Evolutionary conservation across 2,888 invertebrate species (phyloP).

Genomic region (Athalia cordata): DNA sequence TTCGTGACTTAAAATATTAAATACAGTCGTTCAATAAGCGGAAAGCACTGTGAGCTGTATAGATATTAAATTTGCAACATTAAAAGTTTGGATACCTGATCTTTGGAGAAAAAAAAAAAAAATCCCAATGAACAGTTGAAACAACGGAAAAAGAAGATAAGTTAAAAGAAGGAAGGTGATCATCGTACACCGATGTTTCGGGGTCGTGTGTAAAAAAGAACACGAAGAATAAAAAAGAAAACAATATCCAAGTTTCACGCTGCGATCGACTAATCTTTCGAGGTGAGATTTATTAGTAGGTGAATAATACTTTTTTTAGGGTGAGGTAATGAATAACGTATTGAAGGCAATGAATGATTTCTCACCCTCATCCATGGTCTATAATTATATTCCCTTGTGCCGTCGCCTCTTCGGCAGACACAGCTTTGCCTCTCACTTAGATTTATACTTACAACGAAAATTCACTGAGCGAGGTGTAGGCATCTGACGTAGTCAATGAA

Average conservation of each 20-base stretch:
- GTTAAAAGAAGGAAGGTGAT: too few species aligned
- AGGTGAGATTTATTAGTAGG: constrained; percentile 3
- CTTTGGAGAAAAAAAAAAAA: constrained; percentile 4
- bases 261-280: background rate
- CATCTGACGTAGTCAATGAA: constrained; percentile 22
- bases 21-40: constrained; percentile 34
- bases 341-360: background rate
- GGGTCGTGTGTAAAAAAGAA: background rate
- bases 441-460: constrained; percentile 22
- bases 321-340: background rate
- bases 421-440: constrained; percentile 16
- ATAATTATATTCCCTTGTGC: constrained; percentile 20
- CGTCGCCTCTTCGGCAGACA: constrained; percentile 5
- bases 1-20: constrained; percentile 33
- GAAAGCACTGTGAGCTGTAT: constrained; percentile 16
- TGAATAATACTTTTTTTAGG: background rate
- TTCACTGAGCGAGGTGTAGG: constrained; percentile 13
- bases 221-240: background rate
- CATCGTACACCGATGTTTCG: too few species aligned
- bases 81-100: constrained; percentile 18
- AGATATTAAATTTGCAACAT: constrained; percentile 24
- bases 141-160: background rate
- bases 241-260: constrained; percentile 2
- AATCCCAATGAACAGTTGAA: background rate
- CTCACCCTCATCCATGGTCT: background rate